Base-by-base conservation (phyloP, 2,113 vertebrate genomes). In the Theristicus caerulescens region DNA sequence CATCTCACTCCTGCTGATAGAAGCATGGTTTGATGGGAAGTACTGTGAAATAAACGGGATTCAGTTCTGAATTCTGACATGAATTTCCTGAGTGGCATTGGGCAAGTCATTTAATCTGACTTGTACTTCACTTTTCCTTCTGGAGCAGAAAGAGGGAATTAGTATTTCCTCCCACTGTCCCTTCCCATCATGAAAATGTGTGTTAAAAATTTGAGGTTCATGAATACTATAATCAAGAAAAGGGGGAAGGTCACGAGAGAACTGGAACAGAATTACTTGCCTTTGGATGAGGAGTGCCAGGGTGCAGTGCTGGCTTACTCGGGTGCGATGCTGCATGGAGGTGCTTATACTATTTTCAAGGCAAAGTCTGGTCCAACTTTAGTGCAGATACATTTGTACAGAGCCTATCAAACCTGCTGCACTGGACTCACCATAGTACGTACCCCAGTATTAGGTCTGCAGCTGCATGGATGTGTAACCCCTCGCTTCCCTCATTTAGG, bases 381-480 rank as follows among this genome's bases (percentile, higher is more conserved):
- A 71, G 7, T 62, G 34, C 6, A 57, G 64, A 10, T 7, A 12
- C 3, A 2, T 51, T 88, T 59, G 21, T 32, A 65, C 20, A 77
- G 67, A 79, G 38, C 32, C 57, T 40, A 32, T 31, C 31, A 72
- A 51, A 55, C 52, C 31, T 58, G 5, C 51, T 70, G 36, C 31
- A 14, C 31, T 51, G 49, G 11, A 7, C 38, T 86, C 25, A 7
- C 26, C 5, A 4, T 1, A 1, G 51, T 36, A 46, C 2, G 0
- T 36, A 6, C 16, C 3, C 8, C 20, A 29, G 31, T 1, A 7
- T 20, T 5, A 11, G 31, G 18, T 24, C 42, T 64, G 46, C 17
- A 16, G 26, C 13, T 22, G 29, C 8, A 10, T 5, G 10, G 36
- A 9, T 20, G 65, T 44, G 26, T 69, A 70, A 0, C 11, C 19